phyloP scores from a whole-genome alignment of 2,113 vertebrate genomes.

The Sinosuthora webbiana region DNA sequence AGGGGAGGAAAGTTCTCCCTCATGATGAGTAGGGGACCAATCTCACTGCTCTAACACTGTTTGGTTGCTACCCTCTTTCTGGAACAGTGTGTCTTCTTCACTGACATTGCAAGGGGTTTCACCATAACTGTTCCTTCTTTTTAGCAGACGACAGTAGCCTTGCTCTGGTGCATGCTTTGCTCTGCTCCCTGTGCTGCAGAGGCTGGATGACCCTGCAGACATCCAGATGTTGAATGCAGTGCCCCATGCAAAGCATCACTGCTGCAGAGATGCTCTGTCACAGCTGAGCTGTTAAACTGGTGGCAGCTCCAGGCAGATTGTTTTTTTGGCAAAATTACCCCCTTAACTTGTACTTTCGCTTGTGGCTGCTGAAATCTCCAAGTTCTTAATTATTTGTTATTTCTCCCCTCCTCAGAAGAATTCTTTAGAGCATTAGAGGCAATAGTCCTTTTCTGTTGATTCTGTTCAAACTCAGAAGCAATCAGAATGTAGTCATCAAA shows the following conservation, averaged over 20 bases:
- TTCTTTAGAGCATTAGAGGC: neutral
- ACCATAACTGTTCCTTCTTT: neutral
- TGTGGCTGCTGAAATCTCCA: neutral
- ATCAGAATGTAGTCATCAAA: neutral
- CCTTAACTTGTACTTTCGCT: neutral
- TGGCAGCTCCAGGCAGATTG: neutral
- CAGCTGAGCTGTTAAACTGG: neutral
- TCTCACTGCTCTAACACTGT: neutral
- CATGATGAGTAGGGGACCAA: neutral
- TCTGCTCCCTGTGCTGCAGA: neutral
- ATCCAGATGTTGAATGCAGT: fast-evolving
- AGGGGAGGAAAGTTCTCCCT: neutral
- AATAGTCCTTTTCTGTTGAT: neutral
- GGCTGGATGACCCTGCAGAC: fast-evolving
- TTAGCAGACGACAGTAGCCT: neutral
- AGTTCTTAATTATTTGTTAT: neutral
- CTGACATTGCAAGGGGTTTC: neutral
- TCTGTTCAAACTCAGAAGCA: neutral
- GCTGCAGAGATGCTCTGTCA: neutral
- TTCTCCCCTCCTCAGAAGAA: neutral
- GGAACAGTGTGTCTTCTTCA: neutral
- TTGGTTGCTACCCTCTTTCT: neutral
- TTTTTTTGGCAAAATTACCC: neutral
- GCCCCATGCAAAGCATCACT: fast-evolving
- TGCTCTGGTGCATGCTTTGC: neutral